These are phyloP conservation scores for Serrognathus titanus DNA, from an alignment of 2,888 invertebrate species.

Conservation along the genomic window DNA sequence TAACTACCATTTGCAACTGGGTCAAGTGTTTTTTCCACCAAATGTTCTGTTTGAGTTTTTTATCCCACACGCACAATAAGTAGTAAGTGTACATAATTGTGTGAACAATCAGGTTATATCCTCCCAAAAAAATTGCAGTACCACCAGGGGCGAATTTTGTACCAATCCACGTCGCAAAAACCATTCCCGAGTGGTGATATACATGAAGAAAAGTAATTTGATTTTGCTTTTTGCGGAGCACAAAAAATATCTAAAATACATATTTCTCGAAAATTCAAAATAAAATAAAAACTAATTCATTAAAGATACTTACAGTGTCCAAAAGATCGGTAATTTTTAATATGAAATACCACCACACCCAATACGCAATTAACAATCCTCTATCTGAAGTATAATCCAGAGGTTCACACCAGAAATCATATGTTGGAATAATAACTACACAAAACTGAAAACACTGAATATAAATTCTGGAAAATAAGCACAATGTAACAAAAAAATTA, in stretches of 20 bases:
- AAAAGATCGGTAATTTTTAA: slow-evolving; percentile 70
- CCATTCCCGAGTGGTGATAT: slow-evolving; percentile 84
- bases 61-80: slow-evolving; percentile 68
- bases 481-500: neutral
- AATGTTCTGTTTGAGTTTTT: slow-evolving; percentile 63
- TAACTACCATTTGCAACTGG: slow-evolving; percentile 71
- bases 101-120: slow-evolving; percentile 74
- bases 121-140: slow-evolving; percentile 61
- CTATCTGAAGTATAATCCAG: slow-evolving; percentile 63
- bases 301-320: slow-evolving; percentile 60
- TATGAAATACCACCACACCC: slow-evolving; percentile 65
- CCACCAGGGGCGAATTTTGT: slow-evolving; percentile 66
- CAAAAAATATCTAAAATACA: slow-evolving; percentile 67
- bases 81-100: slow-evolving; percentile 82
- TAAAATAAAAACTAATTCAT: no score
- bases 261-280: no score
- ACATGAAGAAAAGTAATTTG: slow-evolving; percentile 83
- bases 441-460: slow-evolving; percentile 1
- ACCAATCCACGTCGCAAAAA: slow-evolving; percentile 61
- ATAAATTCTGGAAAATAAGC: neutral
- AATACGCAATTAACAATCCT: slow-evolving; percentile 56
- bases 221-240: slow-evolving; percentile 76
- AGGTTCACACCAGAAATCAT: slow-evolving; percentile 60
- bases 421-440: slow-evolving; percentile 13
- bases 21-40: slow-evolving; percentile 89